Percentiles rank a stretch among this genome's conserved stretches.
Conservation (phyloP, 1,140 invertebrate genomes). For the Drosophila lacertosa region DNA sequence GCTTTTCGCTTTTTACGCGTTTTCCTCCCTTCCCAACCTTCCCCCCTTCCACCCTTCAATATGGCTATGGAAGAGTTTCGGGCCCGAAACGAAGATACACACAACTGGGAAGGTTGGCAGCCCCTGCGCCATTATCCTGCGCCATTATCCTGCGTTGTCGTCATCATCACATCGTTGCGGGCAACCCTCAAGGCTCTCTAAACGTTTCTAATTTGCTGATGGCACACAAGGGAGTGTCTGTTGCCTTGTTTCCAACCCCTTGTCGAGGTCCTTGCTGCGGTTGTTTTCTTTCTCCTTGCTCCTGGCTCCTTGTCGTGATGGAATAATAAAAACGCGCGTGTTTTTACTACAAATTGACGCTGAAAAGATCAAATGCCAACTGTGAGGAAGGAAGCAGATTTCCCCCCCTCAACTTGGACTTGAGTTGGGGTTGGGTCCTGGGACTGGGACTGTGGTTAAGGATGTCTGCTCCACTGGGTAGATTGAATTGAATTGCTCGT, state of each 20-base stretch:
- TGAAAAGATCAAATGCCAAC: slow-evolving; percentile 61
- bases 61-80: slow-evolving; percentile 31
- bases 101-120: neutral
- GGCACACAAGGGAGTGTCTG: slow-evolving; percentile 73
- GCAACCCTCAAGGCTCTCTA: slow-evolving; percentile 66
- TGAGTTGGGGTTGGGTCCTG: neutral
- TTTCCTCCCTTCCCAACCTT: no score
- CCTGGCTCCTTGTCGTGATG: slow-evolving; percentile 55
- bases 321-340: slow-evolving; percentile 82
- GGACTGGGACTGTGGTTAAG: no score
- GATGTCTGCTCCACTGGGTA: slow-evolving; percentile 51
- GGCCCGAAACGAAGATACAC: neutral
- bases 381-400: slow-evolving; percentile 9
- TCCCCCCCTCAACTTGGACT: neutral
- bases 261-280: neutral
- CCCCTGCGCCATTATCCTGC: slow-evolving; percentile 21
- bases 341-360: slow-evolving; percentile 81
- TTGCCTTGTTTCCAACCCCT: slow-evolving; percentile 51
- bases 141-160: slow-evolving; percentile 27
- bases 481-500: slow-evolving; percentile 82
- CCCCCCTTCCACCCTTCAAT: no score
- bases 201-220: slow-evolving; percentile 81
- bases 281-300: slow-evolving; percentile 19
- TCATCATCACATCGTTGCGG: slow-evolving; percentile 27
- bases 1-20: slow-evolving; percentile 28